Base-by-base conservation (phyloP, 2,888 invertebrate species). In the Acanthosepion esculentum region DNA sequence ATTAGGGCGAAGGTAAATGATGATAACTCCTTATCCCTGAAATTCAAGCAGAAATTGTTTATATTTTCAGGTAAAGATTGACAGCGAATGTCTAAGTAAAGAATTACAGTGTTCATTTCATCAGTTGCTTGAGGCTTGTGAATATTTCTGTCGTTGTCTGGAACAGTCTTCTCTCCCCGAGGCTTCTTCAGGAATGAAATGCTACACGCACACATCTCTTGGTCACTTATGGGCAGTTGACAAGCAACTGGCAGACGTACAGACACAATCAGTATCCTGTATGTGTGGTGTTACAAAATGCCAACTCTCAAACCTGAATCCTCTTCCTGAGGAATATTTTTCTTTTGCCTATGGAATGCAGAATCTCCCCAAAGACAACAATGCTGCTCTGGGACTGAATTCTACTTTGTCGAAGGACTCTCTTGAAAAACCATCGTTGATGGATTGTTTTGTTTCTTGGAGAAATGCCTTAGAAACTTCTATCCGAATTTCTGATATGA, bases 401-500 rank as follows among this genome's bases (percentile, higher is more conserved):
- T 64, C 26, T 29, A 4, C 26, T 8, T 26, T 48, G 20, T 8
- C 92, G 10, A 92, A 33, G 64, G 48, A 91, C n/a, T 55, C 41
- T 26, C 41, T 78, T 26, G 48, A 95, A n/a, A 59, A 94, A 94
- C 95, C 95, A 48, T 93, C 95, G 41, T 92, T 95, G 64, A n/a
- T 95, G 55, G 96, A 96, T 95, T 94, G 95, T 50, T 95, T 95
- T 78, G 94, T 95, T 41, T 95, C 95, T 94, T 95, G 95, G 94
- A 92, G 95, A 23, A 96, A 96, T 95, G 96, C 96, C n/a, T 92
- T 96, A 33, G 95, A 95, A 91, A 96, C 95, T 20, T 96, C 96
- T 15, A 95, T 96, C 0, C 94, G 96, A 59, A 96, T 96, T n/a
- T 96, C 96, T 33, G 95, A 95, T 92, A 95, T 96, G 93, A 95